These are phyloP conservation scores for Apeira syringaria DNA, from an alignment of 2,888 invertebrate species.

Conservation along the genomic window DNA sequence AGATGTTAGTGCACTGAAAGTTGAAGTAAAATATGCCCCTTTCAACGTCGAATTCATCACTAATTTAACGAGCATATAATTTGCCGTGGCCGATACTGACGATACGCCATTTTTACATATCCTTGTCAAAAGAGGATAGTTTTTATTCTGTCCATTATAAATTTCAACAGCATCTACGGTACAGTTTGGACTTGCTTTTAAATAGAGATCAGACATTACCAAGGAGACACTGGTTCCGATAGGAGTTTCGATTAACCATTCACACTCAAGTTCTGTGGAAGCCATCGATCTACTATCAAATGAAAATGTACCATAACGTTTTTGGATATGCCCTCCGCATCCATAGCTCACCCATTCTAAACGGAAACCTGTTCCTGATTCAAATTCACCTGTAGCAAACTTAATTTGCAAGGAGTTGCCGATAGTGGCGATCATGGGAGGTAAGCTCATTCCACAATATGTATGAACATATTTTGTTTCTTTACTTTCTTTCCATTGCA, in stretches of 20 bases:
- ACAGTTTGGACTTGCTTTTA: constrained; percentile 84
- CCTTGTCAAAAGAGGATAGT: constrained; percentile 81
- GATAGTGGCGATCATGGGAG: constrained; percentile 81
- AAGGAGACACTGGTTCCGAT: constrained; percentile 87
- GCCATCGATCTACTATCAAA: constrained; percentile 86
- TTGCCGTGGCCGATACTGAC: constrained; percentile 85
- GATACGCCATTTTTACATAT: constrained; percentile 83
- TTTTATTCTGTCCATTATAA: constrained; percentile 86
- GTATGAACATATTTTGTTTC: constrained; percentile 57
- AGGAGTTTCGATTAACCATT: constrained; percentile 89
- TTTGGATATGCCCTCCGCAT: constrained; percentile 88
- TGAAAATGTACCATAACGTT: constrained; percentile 78
- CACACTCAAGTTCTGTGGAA: constrained; percentile 84
- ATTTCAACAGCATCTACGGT: constrained; percentile 85
- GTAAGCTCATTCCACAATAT: constrained; percentile 73
- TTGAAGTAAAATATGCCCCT: constrained; percentile 86
- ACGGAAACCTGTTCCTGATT: constrained; percentile 88
- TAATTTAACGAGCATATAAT: constrained; percentile 88
- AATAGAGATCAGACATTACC: constrained; percentile 85
- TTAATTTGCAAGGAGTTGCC: constrained; percentile 84
- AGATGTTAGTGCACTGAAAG: constrained; percentile 50
- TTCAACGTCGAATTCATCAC: constrained; percentile 76
- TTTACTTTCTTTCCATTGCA: constrained; percentile 74
- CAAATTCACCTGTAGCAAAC: constrained; percentile 85
- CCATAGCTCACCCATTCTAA: constrained; percentile 92